phyloP scores from a whole-genome alignment of 2,113 vertebrate species.

The Leptobrachium leishanense region DNA sequence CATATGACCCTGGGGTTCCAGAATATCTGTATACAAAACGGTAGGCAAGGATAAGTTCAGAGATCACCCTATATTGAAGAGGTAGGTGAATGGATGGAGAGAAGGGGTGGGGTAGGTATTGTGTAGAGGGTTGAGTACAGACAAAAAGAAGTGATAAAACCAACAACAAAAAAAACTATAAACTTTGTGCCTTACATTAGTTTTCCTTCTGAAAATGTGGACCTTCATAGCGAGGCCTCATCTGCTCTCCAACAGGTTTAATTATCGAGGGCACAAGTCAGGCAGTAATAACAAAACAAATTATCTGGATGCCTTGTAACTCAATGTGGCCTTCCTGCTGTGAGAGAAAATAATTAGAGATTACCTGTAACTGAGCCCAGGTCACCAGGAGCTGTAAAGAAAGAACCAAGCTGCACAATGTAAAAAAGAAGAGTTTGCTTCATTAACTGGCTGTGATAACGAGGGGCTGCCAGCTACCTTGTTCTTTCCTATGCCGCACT shows the following conservation, averaged over 20 bases:
- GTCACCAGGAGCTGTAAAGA: background rate
- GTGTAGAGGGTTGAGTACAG: too few relatives aligned
- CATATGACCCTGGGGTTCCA: too few relatives aligned
- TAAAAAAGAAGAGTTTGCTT: slow-evolving; percentile 15
- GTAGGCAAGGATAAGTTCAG: too few relatives aligned
- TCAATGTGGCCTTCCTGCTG: background rate
- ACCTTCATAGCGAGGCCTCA: slow-evolving; percentile 12
- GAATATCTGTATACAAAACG: too few relatives aligned
- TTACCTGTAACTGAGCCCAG: slow-evolving; percentile 15
- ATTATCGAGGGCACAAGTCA: slow-evolving; percentile 36
- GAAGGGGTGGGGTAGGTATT: too few relatives aligned
- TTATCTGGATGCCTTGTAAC: slow-evolving; percentile 24
- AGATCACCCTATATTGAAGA: too few relatives aligned
- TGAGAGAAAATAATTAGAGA: slow-evolving; percentile 42
- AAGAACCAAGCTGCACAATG: slow-evolving; percentile 1
- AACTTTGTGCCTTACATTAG: too few relatives aligned
- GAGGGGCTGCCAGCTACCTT: background rate
- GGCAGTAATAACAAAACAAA: slow-evolving; percentile 43
- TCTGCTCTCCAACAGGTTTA: slow-evolving; percentile 41
- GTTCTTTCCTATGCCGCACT: background rate
- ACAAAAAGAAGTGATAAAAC: too few relatives aligned
- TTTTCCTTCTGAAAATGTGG: background rate
- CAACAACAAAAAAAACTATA: too few relatives aligned
- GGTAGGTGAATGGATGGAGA: too few relatives aligned
- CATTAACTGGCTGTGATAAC: background rate